Percentiles rank a stretch among this genome's conserved stretches.
phyloP scores from a whole-genome alignment of 2,797 vertebrate species.

The Gymnodraco acuticeps region DNA sequence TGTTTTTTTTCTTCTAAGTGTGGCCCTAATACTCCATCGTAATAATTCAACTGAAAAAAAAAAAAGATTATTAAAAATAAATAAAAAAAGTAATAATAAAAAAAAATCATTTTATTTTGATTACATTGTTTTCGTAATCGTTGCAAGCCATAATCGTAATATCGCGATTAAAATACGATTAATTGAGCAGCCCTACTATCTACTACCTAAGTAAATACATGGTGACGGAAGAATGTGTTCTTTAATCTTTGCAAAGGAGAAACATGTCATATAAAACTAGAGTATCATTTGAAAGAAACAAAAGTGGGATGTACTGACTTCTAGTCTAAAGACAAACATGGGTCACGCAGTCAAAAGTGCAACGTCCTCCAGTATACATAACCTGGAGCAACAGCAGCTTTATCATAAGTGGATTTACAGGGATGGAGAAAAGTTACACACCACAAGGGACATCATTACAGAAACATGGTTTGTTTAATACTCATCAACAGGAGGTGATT shows the following conservation, averaged over 20 bases:
- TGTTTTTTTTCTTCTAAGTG: no score
- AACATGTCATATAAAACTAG: not conserved
- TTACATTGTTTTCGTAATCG: no score
- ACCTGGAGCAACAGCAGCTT: not conserved
- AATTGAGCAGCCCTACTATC: no score
- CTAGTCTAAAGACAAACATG: no score
- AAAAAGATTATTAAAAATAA: no score
- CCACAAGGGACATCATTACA: constrained; percentile 1
- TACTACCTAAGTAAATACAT: not conserved
- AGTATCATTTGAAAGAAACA: not conserved
- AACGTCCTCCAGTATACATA: not conserved
- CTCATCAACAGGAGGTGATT: constrained; percentile 10
- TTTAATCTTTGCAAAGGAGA: not conserved
- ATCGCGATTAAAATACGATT: no score
- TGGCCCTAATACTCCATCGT: no score
- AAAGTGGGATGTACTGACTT: not conserved
- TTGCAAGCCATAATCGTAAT: no score
- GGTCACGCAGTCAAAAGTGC: not conserved
- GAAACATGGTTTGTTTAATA: constrained; percentile 7
- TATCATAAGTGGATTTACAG: not conserved
- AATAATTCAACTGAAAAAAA: no score
- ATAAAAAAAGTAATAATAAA: no score
- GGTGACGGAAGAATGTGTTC: constrained; percentile 4
- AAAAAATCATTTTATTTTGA: no score
- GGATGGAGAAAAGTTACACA: not conserved